These are phyloP conservation scores for Catharus ustulatus DNA, from an alignment of 2,797 vertebrate species.

Conservation along the genomic window DNA sequence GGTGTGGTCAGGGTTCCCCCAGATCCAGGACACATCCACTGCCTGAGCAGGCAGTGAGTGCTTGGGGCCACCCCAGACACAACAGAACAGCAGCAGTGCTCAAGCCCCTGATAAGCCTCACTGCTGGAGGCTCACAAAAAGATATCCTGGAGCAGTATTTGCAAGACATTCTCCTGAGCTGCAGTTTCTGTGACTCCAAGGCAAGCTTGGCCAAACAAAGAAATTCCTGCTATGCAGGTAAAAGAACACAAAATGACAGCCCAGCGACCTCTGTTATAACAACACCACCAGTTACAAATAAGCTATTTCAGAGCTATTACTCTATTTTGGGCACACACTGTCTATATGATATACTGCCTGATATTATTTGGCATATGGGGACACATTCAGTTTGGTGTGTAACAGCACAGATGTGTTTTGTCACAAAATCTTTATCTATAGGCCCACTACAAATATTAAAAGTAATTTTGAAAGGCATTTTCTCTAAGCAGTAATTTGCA, in stretches of 20 bases:
- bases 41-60: accelerated
- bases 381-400: not conserved
- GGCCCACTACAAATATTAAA: not conserved
- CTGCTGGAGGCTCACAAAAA: not conserved
- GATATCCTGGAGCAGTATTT: accelerated
- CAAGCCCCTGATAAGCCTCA: not conserved
- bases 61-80: not conserved
- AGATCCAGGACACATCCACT: not conserved
- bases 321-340: not conserved
- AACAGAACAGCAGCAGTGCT: not conserved
- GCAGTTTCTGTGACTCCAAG: not conserved
- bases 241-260: not conserved
- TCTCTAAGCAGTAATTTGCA: not conserved
- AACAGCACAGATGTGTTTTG: not conserved
- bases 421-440: not conserved
- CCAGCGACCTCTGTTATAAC: not conserved
- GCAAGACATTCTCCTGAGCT: not conserved
- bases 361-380: not conserved
- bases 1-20: not conserved
- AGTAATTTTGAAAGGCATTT: not conserved
- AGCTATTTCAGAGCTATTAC: not conserved
- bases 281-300: not conserved
- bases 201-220: not conserved
- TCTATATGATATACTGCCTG: not conserved
- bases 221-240: not conserved